phyloP scores from a whole-genome alignment of 2,797 vertebrate species.

The Falco cherrug region DNA sequence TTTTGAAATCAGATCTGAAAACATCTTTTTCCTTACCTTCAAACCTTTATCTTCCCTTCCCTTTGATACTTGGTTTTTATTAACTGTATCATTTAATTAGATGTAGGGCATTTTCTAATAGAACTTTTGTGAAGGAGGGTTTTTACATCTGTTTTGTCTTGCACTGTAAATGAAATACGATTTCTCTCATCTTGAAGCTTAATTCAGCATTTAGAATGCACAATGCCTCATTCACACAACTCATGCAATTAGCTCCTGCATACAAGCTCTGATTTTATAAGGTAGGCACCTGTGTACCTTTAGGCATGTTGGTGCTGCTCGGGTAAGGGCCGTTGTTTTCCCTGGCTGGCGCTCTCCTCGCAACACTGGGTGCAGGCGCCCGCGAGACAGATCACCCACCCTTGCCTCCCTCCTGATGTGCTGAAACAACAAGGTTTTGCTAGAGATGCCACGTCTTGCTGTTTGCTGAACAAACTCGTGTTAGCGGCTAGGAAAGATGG shows the following conservation, averaged over 20 bases:
- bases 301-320: not conserved
- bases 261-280: not conserved
- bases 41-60: conserved; percentile 26
- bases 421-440: rapidly evolving
- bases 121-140: not conserved
- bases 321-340: not conserved
- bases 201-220: not conserved
- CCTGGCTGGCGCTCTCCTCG: rapidly evolving
- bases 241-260: not conserved
- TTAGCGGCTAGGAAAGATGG: not conserved
- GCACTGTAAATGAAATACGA: not conserved
- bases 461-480: rapidly evolving
- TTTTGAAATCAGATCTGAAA: conserved; percentile 62
- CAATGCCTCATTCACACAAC: not conserved
- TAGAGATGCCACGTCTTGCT: rapidly evolving
- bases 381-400: rapidly evolving
- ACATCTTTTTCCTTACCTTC: conserved; percentile 4
- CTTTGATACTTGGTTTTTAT: conserved; percentile 40
- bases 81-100: conserved; percentile 48
- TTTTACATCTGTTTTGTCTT: not conserved
- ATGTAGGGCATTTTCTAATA: not conserved
- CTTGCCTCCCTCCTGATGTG: not conserved
- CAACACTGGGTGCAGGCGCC: not conserved
- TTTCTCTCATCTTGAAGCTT: not conserved
- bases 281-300: rapidly evolving